A percentile compares a stretch with the other conserved stretches of the same genome.
Conservation (phyloP, 2,888 invertebrate species). For the Hipparchia semele region DNA sequence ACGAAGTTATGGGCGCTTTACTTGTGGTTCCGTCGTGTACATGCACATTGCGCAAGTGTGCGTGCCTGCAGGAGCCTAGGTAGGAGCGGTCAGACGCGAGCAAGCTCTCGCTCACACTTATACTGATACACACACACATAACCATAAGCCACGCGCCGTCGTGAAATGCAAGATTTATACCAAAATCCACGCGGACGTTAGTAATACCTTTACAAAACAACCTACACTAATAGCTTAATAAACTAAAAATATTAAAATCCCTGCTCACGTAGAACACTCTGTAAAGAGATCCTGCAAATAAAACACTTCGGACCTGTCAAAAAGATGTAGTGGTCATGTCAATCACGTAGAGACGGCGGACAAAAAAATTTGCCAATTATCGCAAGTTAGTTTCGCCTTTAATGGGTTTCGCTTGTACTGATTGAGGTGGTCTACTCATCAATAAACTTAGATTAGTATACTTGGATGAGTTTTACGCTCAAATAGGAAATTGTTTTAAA, state of each 20-base stretch:
- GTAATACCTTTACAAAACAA: too few relatives aligned
- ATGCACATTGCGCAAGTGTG: too few relatives aligned
- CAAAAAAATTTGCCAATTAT: slow-evolving; percentile 76
- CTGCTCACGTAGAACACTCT: slow-evolving; percentile 49
- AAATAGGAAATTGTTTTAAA: slow-evolving; percentile 17
- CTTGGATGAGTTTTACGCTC: slow-evolving; percentile 23
- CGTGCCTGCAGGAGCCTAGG: too few relatives aligned
- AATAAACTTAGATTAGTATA: slow-evolving; percentile 25
- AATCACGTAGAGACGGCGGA: slow-evolving; percentile 68
- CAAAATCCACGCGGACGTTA: too few relatives aligned
- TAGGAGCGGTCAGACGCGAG: too few relatives aligned
- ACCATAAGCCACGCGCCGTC: too few relatives aligned
- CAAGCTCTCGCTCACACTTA: too few relatives aligned
- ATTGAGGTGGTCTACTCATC: slow-evolving; percentile 53
- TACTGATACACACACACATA: too few relatives aligned
- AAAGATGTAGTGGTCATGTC: slow-evolving; percentile 78
- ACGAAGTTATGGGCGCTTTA: too few relatives aligned
- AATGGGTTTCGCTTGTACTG: slow-evolving; percentile 78
- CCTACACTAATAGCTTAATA: neutral
- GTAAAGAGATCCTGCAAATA: slow-evolving; percentile 56
- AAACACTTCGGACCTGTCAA: slow-evolving; percentile 73
- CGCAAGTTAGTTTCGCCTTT: slow-evolving; percentile 63
- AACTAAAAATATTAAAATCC: neutral
- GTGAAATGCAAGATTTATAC: too few relatives aligned
- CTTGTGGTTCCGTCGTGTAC: too few relatives aligned